A percentile compares a stretch with the other conserved stretches of the same genome.
Evolutionary conservation across 2,113 vertebrate genomes (phyloP).

Genomic region (Tauraco erythrolophus): DNA sequence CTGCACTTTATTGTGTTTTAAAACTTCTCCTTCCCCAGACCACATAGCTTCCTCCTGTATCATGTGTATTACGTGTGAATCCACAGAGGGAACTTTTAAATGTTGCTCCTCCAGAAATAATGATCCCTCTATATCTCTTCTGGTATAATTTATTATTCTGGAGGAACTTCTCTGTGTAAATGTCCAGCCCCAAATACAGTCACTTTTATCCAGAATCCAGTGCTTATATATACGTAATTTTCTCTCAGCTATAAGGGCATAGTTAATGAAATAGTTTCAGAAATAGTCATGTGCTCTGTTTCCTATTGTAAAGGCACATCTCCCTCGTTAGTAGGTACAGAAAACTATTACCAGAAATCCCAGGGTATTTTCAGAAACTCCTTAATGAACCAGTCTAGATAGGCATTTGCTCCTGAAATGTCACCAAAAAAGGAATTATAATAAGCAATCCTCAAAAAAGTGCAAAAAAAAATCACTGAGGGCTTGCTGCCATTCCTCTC

Average conservation of each 20-base stretch:
- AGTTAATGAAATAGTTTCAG: constrained; percentile 1
- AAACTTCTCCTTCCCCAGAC: constrained; percentile 4
- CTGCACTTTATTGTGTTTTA: neutral
- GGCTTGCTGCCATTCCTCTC: constrained; percentile 39
- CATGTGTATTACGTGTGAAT: neutral
- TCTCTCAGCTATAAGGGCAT: neutral
- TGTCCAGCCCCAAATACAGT: neutral
- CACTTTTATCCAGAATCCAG: neutral
- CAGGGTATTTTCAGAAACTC: neutral
- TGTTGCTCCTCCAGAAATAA: neutral
- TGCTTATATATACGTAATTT: neutral
- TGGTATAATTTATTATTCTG: neutral
- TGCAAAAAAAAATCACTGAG: neutral
- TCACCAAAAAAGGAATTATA: neutral
- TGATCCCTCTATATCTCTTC: neutral
- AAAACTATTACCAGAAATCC: neutral
- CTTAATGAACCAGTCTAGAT: neutral
- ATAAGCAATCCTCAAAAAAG: neutral
- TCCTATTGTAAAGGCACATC: neutral
- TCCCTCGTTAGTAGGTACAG: neutral
- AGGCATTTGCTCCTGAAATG: neutral
- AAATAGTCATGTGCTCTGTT: neutral
- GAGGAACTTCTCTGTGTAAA: neutral
- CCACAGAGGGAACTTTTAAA: neutral
- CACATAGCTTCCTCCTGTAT: neutral